These are phyloP conservation scores for Sander lucioperca DNA, from an alignment of 2,113 vertebrate species.

Conservation along the genomic window DNA sequence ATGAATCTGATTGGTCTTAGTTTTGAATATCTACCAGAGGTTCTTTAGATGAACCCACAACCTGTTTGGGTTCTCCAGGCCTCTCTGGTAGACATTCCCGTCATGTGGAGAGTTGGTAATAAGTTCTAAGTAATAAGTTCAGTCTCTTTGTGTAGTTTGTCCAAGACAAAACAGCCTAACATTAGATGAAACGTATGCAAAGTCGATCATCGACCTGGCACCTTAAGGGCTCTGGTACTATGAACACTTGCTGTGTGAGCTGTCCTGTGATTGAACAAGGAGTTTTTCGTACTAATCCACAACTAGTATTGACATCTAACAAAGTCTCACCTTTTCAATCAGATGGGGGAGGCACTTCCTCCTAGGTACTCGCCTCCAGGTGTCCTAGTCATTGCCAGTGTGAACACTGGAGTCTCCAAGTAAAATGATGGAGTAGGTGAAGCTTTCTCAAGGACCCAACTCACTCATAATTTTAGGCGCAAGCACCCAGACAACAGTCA, in stretches of 20 bases:
- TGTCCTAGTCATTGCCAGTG: neutral
- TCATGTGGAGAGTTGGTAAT: neutral
- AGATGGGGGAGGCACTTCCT: neutral
- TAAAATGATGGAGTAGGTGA: neutral
- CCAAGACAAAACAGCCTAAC: neutral
- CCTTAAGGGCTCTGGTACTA: neutral
- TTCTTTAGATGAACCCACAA: constrained; percentile 19
- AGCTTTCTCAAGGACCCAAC: neutral
- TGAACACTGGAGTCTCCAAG: neutral
- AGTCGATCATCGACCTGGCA: neutral
- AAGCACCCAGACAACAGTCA: neutral
- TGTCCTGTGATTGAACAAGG: neutral
- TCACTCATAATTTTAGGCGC: neutral
- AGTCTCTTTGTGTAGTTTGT: neutral
- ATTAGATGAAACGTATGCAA: neutral
- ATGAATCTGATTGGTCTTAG: constrained; percentile 18
- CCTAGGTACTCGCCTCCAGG: neutral
- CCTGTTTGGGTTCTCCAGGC: constrained; percentile 13
- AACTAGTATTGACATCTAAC: neutral
- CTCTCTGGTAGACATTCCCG: neutral
- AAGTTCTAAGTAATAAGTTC: neutral
- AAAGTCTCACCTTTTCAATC: constrained; percentile 1
- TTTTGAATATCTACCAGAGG: constrained; percentile 14
- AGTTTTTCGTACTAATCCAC: neutral
- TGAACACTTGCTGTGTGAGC: constrained; percentile 1